phyloP scores from a whole-genome alignment of 2,113 vertebrate genomes.

The Piaya cayana region DNA sequence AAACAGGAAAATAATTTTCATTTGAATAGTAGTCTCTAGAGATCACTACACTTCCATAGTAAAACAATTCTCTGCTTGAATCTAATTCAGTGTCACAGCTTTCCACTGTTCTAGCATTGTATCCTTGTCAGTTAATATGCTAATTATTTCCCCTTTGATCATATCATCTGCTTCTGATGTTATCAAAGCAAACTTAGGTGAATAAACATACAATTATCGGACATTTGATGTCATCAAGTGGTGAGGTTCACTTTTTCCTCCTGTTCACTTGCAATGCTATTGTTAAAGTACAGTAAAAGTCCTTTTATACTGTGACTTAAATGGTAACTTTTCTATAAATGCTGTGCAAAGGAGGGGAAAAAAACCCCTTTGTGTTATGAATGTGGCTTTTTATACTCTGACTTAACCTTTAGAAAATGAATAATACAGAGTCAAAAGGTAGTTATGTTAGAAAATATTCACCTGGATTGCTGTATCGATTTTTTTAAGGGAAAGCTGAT shows the following conservation, averaged over 20 bases:
- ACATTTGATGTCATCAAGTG: constrained; percentile 58
- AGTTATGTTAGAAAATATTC: constrained; percentile 77
- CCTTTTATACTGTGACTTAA: constrained; percentile 36
- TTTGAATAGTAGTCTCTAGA: constrained; percentile 61
- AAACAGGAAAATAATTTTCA: constrained; percentile 79
- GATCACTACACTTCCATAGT: constrained; percentile 50
- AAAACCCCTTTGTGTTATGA: constrained; percentile 45
- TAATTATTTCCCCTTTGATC: constrained; percentile 76
- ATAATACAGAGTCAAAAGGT: constrained; percentile 71
- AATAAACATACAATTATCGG: constrained; percentile 65
- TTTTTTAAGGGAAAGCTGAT: constrained; percentile 69
- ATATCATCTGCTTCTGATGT: constrained; percentile 25
- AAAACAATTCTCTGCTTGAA: constrained; percentile 60
- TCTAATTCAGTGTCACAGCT: constrained; percentile 41
- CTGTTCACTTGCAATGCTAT: constrained; percentile 51
- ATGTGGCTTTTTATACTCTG: constrained; percentile 53
- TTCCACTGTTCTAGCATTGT: constrained; percentile 52
- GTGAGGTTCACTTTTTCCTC: constrained; percentile 62
- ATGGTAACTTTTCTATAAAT: constrained; percentile 42
- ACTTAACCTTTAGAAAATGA: constrained; percentile 69
- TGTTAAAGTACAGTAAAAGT: constrained; percentile 46
- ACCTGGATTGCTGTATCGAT: constrained; percentile 77
- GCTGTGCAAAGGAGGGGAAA: constrained; percentile 45
- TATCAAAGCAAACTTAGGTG: constrained; percentile 49
- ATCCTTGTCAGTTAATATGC: constrained; percentile 55